Base-by-base conservation (phyloP, 2,888 invertebrate species). In the Xylophagus ater region DNA sequence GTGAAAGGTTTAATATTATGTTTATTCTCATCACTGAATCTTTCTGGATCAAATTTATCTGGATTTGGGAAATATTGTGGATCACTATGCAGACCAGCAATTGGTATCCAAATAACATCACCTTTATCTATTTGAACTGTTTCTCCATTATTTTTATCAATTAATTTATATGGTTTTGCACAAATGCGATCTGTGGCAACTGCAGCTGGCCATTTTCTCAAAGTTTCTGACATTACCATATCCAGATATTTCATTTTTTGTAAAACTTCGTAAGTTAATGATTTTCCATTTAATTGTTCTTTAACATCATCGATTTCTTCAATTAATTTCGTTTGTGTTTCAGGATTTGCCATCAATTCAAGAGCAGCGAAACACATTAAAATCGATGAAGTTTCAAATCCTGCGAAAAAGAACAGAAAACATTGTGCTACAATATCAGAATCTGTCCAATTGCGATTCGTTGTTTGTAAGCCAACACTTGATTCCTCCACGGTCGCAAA, bases 161-260 rank as follows among this genome's bases (percentile, higher is more conserved):
- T 51, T 14, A 54, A 62, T 40, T 40, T 68, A 42, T 71, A 74
- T 24, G 69, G 67, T 51, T 69, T 71, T 6, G 58, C 59, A 49
- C 75, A 75, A 4, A 63, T 42, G 9, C 76, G 62, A 47, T 74
- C 73, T 13, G 64, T 38, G 0, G 53, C 59, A 1, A 63, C 32
- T 1, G 54, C 66, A 1, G 70, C 60, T 0, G 74, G 69, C 73
- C 73, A 75, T 41, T 59, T 54, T n/a, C 73, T 57, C 3, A 73
- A 54, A 0, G 62, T 46, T 50, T 73, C 73, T 52, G 71, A 71
- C 0, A 76, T 53, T 1, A 63, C 57, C 51, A 61, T 60, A 46
- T 77, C 77, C 63, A 78, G 52, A 42, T 77, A 78, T 30, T 66
- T 66, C 73, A 78, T 71, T 26, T 62, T 64, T 49, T 71, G 66